phyloP scores from a whole-genome alignment of 1,140 invertebrate genomes.

The Caenorhabditis elegans region WBcel235 BX284603.4:10508001-10508500 shows the following conservation, averaged over 20 bases:
- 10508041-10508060: conserved; percentile 98
- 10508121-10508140: conserved; percentile 85
- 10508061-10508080: conserved; percentile 84
- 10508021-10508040: conserved; percentile 92
- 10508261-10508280: conserved; percentile 40
- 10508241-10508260: conserved; percentile 91
- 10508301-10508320: too few species aligned
- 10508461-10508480: too few species aligned
- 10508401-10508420: too few species aligned
- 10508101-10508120: conserved; percentile 76
- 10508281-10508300: too few species aligned
- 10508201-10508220: conserved; percentile 91
- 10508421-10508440: too few species aligned
- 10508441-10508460: too few species aligned
- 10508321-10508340: too few species aligned
- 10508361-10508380: too few species aligned
- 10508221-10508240: conserved; percentile 91
- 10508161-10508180: conserved; percentile 91
- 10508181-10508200: conserved; percentile 94
- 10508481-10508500: too few species aligned
- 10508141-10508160: conserved; percentile 89
- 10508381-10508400: too few species aligned
- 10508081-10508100: conserved; percentile 49
- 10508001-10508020: conserved; percentile 35
- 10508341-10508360: too few species aligned